Evolutionary conservation across 1,140 invertebrate species (phyloP).

Genomic region (Sminthurinus signatus): DNA sequence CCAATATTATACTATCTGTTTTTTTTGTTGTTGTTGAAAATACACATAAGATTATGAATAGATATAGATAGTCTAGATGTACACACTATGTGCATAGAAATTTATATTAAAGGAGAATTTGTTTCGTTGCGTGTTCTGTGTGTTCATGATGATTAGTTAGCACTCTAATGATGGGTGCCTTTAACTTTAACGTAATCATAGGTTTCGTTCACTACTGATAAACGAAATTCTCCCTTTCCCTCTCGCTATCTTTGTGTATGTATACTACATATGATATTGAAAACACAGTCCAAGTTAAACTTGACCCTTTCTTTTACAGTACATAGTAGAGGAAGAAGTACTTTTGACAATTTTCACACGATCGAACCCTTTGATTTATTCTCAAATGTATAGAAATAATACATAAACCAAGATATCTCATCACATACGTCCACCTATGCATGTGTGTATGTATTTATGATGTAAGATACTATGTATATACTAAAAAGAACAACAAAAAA

Average conservation of each 20-base stretch:
- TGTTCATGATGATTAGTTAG: constrained; percentile 25
- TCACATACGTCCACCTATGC: too few species aligned
- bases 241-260: neutral
- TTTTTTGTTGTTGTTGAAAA: too few species aligned
- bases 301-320: constrained; percentile 21
- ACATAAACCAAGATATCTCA: too few species aligned
- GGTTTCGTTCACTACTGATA: constrained; percentile 27
- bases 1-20: too few species aligned
- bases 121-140: constrained; percentile 18
- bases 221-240: constrained; percentile 23
- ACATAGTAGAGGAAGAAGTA: constrained; percentile 9
- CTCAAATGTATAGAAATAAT: neutral
- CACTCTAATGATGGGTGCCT: constrained; percentile 34
- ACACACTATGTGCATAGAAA: too few species aligned
- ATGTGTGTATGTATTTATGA: too few species aligned
- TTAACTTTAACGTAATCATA: constrained; percentile 30
- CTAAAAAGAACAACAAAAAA: too few species aligned
- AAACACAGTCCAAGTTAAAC: neutral
- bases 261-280: neutral
- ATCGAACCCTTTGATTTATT: constrained; percentile 14
- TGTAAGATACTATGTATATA: too few species aligned
- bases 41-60: too few species aligned
- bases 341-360: constrained; percentile 37
- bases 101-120: too few species aligned
- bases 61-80: too few species aligned